Evolutionary conservation across 2,888 invertebrate species (phyloP).

Genomic region (Clusia tigrina): DNA sequence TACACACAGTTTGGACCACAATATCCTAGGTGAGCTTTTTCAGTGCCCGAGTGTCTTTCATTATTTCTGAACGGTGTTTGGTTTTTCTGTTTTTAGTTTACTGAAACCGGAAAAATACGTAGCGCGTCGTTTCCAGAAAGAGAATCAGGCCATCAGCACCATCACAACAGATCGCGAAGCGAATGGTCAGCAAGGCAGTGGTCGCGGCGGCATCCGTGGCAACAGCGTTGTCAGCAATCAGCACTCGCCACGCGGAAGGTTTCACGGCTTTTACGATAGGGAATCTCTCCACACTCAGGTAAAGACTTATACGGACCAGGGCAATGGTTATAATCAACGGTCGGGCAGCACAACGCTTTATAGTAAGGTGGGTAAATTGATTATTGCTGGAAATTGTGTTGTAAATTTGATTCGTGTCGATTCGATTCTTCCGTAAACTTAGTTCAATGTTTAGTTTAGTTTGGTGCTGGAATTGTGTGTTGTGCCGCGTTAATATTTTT

Average conservation of each 20-base stretch:
- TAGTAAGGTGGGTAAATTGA: conserved; percentile 81
- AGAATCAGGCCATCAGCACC: conserved; percentile 64
- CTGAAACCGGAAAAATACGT: conserved; percentile 74
- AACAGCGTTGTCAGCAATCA: conserved; percentile 63
- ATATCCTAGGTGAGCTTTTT: conserved; percentile 84
- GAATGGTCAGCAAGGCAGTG: conserved; percentile 65
- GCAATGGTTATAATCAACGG: conserved; percentile 81
- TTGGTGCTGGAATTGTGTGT: too few relatives aligned
- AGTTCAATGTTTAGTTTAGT: too few relatives aligned
- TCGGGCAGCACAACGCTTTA: conserved; percentile 77
- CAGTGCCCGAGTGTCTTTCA: neutral
- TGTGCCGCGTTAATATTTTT: too few relatives aligned
- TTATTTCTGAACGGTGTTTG: neutral
- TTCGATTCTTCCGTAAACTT: too few relatives aligned
- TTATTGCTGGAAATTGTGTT: conserved; percentile 32
- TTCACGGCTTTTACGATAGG: conserved; percentile 63
- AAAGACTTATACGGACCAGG: conserved; percentile 95
- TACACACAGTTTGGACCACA: conserved; percentile 96
- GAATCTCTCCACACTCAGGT: conserved; percentile 84
- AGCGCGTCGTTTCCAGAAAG: conserved; percentile 69
- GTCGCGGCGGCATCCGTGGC: conserved; percentile 47
- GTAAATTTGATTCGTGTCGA: conserved; percentile 20
- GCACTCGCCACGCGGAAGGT: conserved; percentile 66
- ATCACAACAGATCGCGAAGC: conserved; percentile 64
- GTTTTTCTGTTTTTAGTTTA: conserved; percentile 64